Conservation (phyloP, 1,140 invertebrate genomes). For the Gonioctena quinquepunctata region DNA sequence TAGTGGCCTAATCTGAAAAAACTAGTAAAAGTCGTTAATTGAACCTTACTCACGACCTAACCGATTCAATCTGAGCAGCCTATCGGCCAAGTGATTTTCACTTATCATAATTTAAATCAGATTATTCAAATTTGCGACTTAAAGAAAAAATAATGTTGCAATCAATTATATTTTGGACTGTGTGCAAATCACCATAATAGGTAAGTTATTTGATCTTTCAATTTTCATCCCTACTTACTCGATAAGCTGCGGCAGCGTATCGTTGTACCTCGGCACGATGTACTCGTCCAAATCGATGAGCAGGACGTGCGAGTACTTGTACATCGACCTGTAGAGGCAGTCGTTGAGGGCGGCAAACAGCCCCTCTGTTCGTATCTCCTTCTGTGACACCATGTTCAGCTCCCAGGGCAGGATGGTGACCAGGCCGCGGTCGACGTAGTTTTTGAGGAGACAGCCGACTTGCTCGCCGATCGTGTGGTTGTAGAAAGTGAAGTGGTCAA, state of each 20-base stretch:
- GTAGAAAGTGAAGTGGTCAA: slow-evolving; percentile 89
- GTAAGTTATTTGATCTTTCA: too few relatives aligned
- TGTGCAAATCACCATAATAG: too few relatives aligned
- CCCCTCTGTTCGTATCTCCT: slow-evolving; percentile 90
- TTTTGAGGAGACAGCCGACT: slow-evolving; percentile 72
- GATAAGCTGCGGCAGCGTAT: slow-evolving; percentile 68
- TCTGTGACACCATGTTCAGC: slow-evolving; percentile 85
- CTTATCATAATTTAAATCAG: too few relatives aligned
- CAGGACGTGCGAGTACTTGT: slow-evolving; percentile 76
- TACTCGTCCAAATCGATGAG: slow-evolving; percentile 92
- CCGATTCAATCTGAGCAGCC: too few relatives aligned
- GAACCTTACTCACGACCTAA: too few relatives aligned
- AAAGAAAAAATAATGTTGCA: too few relatives aligned
- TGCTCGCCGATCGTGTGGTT: slow-evolving; percentile 84
- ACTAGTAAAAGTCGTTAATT: too few relatives aligned
- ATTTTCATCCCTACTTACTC: slow-evolving; percentile 63
- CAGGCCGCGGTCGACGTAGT: slow-evolving; percentile 60
- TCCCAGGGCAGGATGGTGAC: slow-evolving; percentile 87
- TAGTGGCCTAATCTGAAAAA: too few relatives aligned
- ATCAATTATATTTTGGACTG: too few relatives aligned
- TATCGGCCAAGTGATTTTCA: too few relatives aligned
- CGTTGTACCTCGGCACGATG: slow-evolving; percentile 80
- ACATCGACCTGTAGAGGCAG: slow-evolving; percentile 90
- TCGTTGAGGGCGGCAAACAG: slow-evolving; percentile 92
- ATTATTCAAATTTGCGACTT: too few relatives aligned